These are phyloP conservation scores for Brachionus paranguensis DNA, from an alignment of 1,140 invertebrate genomes.

Conservation along the genomic window DNA sequence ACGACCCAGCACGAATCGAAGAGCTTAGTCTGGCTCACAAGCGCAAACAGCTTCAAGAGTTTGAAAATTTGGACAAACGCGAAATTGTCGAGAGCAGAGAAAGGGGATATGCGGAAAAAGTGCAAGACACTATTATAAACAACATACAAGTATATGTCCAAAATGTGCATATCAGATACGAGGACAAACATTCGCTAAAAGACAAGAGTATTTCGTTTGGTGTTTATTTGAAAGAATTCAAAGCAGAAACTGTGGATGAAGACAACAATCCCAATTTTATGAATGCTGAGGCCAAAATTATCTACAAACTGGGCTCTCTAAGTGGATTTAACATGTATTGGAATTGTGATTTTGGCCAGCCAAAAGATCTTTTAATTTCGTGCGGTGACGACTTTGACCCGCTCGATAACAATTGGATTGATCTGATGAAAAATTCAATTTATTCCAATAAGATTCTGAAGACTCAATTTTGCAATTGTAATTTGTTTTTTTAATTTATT, in stretches of 20 bases:
- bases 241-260: slow-evolving; percentile 33
- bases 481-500: neutral
- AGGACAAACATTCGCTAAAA: slow-evolving; percentile 30
- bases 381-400: neutral
- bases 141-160: slow-evolving; percentile 33
- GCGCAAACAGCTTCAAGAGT: slow-evolving; percentile 18
- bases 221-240: slow-evolving; percentile 35
- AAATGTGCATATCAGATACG: slow-evolving; percentile 39
- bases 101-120: slow-evolving; percentile 22
- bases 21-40: neutral
- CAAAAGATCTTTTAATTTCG: neutral
- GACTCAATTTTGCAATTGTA: slow-evolving; percentile 1
- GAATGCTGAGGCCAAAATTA: slow-evolving; percentile 25
- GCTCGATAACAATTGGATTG: neutral
- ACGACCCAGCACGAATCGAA: slow-evolving; percentile 26
- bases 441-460: neutral
- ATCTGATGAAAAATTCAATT: slow-evolving; percentile 12
- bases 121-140: slow-evolving; percentile 38
- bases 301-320: slow-evolving; percentile 34
- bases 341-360: slow-evolving; percentile 17
- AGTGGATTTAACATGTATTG: slow-evolving; percentile 36
- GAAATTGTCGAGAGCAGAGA: slow-evolving; percentile 25
- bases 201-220: neutral
- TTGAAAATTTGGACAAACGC: slow-evolving; percentile 27
- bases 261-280: slow-evolving; percentile 16